Base-by-base conservation (phyloP, 2,797 vertebrate genomes). In the Toxotes lorentzi region DNA sequence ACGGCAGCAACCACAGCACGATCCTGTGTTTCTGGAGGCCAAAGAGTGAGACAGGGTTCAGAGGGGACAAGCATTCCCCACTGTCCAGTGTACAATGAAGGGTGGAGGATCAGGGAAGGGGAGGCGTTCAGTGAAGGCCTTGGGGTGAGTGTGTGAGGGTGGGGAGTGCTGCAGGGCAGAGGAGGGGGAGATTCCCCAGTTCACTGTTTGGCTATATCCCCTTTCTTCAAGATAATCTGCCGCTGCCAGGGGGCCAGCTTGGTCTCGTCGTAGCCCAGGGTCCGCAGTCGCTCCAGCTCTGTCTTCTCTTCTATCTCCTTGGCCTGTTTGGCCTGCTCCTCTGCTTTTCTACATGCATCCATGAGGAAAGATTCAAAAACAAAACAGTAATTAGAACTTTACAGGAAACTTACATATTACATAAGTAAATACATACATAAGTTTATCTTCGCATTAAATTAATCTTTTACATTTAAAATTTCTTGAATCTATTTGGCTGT, bases 201-300 rank as follows among this genome's bases (percentile, higher is more conserved):
- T 95, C 96, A 97, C 91, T 97, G 93, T 96, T 99, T 99, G 78
- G 96, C 95, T 90, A 97, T 95, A 84, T 99, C 98, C 86, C 98
- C 98, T 93, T 99, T 99, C 96, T 97, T 99, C 89, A 99, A 94
- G 91, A 99, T 97, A 90, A 99, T 96, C 94, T 99, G 97, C 86
- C 97, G 94, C 90, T 99, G 98, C 98, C 98, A 99, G 43, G 98
- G 98, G 0, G 98, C 97, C 91, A 99, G 95, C 92, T 99, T 99
- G 90, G 95, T 96, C 89, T 99, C 98, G 17, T 99, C 98, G 21
- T 97, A 99, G 86, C 98, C 98, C 62, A 99, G 93, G 82, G 96
- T 98, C 82, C 97, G 95, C 93, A 99, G 94, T 89, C 96, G 97
- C 93, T 99, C 98, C 16, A 93, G 95, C 91, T 99, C 98, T 3